Evolutionary conservation across 2,113 vertebrate genomes (phyloP).

Genomic region (Epinephelus fuscoguttatus): DNA sequence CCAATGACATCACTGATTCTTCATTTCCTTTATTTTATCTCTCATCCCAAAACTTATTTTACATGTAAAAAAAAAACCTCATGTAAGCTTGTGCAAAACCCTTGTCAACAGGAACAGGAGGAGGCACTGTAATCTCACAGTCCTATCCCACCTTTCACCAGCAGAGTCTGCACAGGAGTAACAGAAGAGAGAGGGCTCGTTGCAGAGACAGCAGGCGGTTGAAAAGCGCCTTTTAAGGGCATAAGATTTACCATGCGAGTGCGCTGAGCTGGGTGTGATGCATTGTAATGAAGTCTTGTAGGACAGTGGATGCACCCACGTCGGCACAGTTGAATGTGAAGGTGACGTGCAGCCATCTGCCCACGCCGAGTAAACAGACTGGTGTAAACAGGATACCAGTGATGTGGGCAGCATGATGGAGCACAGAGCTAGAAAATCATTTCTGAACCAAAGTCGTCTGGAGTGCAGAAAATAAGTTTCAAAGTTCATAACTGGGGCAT

Average conservation of each 20-base stretch:
- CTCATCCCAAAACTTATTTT: not conserved
- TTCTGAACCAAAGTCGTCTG: not conserved
- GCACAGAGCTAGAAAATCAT: not conserved
- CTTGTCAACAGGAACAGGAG: not conserved
- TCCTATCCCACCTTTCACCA: conserved; percentile 35
- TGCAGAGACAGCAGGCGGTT: conserved; percentile 56
- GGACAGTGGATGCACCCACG: conserved; percentile 26
- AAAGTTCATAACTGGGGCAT: not conserved
- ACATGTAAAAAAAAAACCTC: not conserved
- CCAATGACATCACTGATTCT: not conserved
- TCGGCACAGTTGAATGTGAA: conserved; percentile 29
- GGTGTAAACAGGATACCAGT: conserved; percentile 43
- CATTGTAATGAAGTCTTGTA: conserved; percentile 57
- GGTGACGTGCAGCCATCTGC: conserved; percentile 50
- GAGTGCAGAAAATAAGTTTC: not conserved
- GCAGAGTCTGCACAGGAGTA: conserved; percentile 63
- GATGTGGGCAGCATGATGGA: not conserved
- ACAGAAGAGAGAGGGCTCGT: not conserved
- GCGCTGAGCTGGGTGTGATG: conserved; percentile 78
- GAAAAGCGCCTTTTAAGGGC: conserved; percentile 86
- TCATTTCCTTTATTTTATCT: too few relatives aligned
- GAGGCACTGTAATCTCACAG: not conserved
- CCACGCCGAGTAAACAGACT: conserved; percentile 20
- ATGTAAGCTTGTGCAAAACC: not conserved
- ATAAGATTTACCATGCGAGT: conserved; percentile 72